Evolutionary conservation across 2,797 vertebrate genomes (phyloP).

Genomic region (Oreonectes daqikongensis): DNA sequence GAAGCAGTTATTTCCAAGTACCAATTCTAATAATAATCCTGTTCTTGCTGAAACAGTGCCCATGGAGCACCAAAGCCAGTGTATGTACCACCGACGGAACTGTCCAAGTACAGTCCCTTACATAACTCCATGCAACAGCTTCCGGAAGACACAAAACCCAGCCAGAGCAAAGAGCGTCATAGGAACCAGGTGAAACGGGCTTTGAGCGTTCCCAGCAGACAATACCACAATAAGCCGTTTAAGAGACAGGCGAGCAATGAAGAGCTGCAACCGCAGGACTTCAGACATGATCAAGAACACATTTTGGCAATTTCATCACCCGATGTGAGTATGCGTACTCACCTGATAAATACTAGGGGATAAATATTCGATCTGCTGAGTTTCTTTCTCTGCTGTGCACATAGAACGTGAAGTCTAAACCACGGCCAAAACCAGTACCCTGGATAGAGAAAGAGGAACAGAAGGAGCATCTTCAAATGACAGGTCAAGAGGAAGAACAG

Average conservation of each 20-base stretch:
- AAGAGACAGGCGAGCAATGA: conserved; percentile 73
- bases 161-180: conserved; percentile 53
- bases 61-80: conserved; percentile 73
- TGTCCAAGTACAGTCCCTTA: conserved; percentile 84
- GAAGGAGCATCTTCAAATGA: conserved; percentile 65
- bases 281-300: not conserved
- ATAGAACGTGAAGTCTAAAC: conserved; percentile 63
- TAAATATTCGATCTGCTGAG: not conserved
- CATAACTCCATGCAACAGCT: conserved; percentile 76
- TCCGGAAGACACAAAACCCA: conserved; percentile 63
- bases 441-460: conserved; percentile 74
- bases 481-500: conserved; percentile 63
- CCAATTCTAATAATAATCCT: not conserved
- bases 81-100: conserved; percentile 82
- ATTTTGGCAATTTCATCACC: conserved; percentile 58
- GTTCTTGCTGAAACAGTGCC: conserved; percentile 53
- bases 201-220: conserved; percentile 85
- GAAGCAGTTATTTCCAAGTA: not conserved
- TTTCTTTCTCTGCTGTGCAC: conserved; percentile 23
- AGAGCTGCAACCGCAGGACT: conserved; percentile 60
- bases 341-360: too few relatives aligned
- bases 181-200: conserved; percentile 81
- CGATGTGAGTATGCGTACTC: too few relatives aligned
- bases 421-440: conserved; percentile 69
- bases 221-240: conserved; percentile 55